Evolutionary conservation across 2,888 invertebrate species (phyloP), one percentile per base, ranked within the genome.

Genomic region (Abrostola triplasia): DNA sequence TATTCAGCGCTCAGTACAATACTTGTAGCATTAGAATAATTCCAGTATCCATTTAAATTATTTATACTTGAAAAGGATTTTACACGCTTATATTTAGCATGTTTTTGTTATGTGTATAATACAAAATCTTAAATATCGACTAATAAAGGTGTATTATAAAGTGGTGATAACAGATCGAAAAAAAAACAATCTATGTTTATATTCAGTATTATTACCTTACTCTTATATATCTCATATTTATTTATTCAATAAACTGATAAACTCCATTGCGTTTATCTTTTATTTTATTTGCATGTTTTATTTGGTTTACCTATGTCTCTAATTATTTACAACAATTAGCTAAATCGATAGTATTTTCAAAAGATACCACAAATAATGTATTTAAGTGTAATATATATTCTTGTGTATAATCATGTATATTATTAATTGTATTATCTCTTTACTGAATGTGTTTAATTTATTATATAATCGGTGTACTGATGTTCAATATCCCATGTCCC

Each of bases 11-110:
- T 94, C 58, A 93, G 92, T 83, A 86, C 91, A 50, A 72, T 94
- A 72, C 73, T 93, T 64, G 93, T 93, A 70, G 90, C 90, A 61
- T 84, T 94, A 80, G 94, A 95, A 74, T 95, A 85, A 88, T 61
- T 50, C 65, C 53, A 53, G 40, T 63, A 57, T 58, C 49, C 10
- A 63, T 58, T n/a, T n/a, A n/a, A n/a, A n/a, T n/a, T n/a, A n/a
- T n/a, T 10, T 10, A 53, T 36, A 62, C 12, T 48, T 64, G 53
- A 67, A 67, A 58, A 35, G 52, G 70, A 41, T 63, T 61, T 64
- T 53, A 59, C 67, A 73, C 58, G 59, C 67, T 66, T 55, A n/a
- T 36, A 51, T 57, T 42, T 64, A 72, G 71, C 73, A 69, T 70
- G 69, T 66, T 53, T 58, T 67, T 65, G 40, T 70, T 49, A 66